A percentile compares a stretch with the other conserved stretches of the same genome.
These are phyloP conservation scores for Ceuthmochares aereus DNA, from an alignment of 2,113 vertebrate genomes.

Conservation along the genomic window DNA sequence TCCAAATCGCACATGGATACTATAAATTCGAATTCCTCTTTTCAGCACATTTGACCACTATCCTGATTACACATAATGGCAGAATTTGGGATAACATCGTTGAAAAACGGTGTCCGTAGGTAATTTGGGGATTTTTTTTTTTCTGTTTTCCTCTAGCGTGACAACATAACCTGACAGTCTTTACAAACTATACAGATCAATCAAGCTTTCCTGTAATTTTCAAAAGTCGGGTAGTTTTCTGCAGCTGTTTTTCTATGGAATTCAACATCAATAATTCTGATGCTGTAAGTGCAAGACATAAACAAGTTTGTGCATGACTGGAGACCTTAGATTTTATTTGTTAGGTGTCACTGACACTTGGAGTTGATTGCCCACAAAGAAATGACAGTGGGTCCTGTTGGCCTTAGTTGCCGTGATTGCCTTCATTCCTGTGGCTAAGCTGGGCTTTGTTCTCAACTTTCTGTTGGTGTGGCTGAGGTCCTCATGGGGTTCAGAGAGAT, in stretches of 20 bases:
- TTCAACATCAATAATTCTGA: background rate
- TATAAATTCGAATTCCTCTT: background rate
- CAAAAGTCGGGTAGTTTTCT: background rate
- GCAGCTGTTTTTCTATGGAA: background rate
- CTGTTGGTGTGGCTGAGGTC: background rate
- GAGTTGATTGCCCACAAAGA: fast-evolving
- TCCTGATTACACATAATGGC: background rate
- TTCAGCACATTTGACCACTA: background rate
- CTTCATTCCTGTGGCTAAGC: background rate
- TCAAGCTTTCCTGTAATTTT: background rate
- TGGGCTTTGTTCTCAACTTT: background rate
- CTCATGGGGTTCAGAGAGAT: background rate
- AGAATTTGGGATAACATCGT: background rate
- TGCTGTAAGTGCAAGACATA: background rate
- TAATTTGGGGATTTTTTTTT: background rate
- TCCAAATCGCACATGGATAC: background rate
- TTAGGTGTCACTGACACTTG: background rate
- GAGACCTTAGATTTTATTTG: background rate
- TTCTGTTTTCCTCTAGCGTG: background rate
- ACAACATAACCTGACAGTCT: background rate
- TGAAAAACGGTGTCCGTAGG: background rate
- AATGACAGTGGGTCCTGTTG: background rate
- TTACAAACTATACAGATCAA: background rate
- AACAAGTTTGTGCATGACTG: background rate
- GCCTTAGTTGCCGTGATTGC: background rate